Percentiles rank a stretch among this genome's conserved stretches.
Conservation (phyloP, 2,797 vertebrate species). For the Salmo trutta region DNA sequence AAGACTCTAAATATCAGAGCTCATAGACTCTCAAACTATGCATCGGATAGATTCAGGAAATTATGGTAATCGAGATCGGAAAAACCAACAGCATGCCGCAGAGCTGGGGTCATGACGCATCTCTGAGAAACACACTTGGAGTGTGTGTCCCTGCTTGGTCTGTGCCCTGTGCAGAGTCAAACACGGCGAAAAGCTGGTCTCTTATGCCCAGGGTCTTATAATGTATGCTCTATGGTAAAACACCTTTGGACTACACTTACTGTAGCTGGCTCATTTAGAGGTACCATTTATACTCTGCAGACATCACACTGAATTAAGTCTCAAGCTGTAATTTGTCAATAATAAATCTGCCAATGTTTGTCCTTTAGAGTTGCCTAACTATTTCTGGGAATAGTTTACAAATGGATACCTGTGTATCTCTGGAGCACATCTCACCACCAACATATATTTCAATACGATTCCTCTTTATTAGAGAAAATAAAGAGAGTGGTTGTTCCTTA, state of each 20-base stretch:
- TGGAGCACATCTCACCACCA: not conserved
- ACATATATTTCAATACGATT: not conserved
- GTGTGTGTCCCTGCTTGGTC: conserved; percentile 4
- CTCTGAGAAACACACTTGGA: conserved; percentile 9
- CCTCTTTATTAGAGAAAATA: not conserved
- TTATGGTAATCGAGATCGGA: conserved; percentile 39
- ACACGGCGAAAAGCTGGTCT: conserved; percentile 14
- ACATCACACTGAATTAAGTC: conserved; percentile 10
- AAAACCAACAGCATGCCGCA: conserved; percentile 27
- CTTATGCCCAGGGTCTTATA: conserved; percentile 2
- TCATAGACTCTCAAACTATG: not conserved
- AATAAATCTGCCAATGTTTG: not conserved
- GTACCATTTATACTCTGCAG: conserved; percentile 16
- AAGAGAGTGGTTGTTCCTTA: not conserved
- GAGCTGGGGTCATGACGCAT: conserved; percentile 7
- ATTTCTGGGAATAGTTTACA: not conserved
- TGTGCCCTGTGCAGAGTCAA: not conserved
- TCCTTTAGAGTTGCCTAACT: not conserved
- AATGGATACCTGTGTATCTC: not conserved
- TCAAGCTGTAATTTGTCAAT: not conserved
- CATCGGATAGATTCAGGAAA: conserved; percentile 18
- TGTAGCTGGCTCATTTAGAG: not conserved
- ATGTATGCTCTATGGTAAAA: conserved; percentile 8
- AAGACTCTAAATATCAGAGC: not conserved
- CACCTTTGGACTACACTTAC: not conserved